Evolutionary conservation across 1,140 invertebrate genomes (phyloP), one percentile per base, ranked within the genome.

Genomic region (Vanessa tameamea): DNA sequence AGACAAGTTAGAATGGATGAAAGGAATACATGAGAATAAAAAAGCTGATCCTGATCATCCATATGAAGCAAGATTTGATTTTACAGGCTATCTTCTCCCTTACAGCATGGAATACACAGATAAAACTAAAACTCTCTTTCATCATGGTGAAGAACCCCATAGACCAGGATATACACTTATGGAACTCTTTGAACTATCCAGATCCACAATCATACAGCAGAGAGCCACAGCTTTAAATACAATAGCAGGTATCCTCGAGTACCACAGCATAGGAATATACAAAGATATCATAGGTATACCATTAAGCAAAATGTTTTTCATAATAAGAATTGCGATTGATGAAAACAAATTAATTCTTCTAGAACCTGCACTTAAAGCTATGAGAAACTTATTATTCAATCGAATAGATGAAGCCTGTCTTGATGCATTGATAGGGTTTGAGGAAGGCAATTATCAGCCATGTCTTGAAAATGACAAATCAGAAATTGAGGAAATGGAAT

Each of bases 121-220:
- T 76, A 87, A 94, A 90, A 85, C 90, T 92, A 84, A 93, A 92
- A 77, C 92, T 95, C 93, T 99, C 8, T 97, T 98, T 93, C 97
- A 98, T 91, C 98, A 99, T 90, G 98, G 97, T 2, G 96, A 98
- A 80, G 98, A 99, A 90, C 96, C 97, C 26, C 96, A 97, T 80
- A 94, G 97, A 82, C 96, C 98, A 16, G 98, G 98, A 0, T 99
- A 99, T 85, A 96, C 96, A 2, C 83, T 99, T 3, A 96, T 96
- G 79, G 98, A 99, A 93, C 89, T 99, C 0, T 95, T 98, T 82
- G 95, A 96, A 77, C 88, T 98, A 4, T 92, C 78, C 67, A 93
- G 95, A 84, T 94, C 95, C 93, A 91, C 96, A 93, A 84, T 95
- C 86, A 80, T 94, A 43, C 97, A 98, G 81, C 98, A 99, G 88